Evolutionary conservation across 30 jellyfish, hydroid and myxozoan genomes (phyloP).

Genomic region (Aurelia sp.): DNA sequence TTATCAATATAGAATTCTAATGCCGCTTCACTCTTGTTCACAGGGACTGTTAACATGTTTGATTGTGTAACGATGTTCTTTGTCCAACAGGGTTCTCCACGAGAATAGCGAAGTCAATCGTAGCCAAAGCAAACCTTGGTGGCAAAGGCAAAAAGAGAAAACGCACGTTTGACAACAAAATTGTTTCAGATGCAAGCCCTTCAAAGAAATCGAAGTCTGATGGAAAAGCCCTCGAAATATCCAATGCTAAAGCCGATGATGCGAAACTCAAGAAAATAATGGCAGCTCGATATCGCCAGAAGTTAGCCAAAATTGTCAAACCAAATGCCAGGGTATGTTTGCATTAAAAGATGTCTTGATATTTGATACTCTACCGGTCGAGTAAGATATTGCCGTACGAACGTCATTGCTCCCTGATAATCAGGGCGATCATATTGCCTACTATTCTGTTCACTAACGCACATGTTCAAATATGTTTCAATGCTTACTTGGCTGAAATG

Average conservation of each 20-base stretch:
- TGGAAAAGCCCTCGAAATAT: background rate
- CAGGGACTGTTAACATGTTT: background rate
- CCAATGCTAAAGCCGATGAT: slow-evolving; percentile 10
- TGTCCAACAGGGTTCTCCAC: slow-evolving; percentile 19
- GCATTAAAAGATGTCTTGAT: no score
- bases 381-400: no score
- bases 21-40: no score
- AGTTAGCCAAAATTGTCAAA: background rate
- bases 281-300: slow-evolving; percentile 55
- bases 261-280: slow-evolving; percentile 33
- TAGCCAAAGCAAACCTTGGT: slow-evolving; percentile 43
- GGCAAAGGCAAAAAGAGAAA: slow-evolving; percentile 59
- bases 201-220: slow-evolving; percentile 24
- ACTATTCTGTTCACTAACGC: no score
- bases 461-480: no score
- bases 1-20: no score
- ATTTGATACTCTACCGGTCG: no score
- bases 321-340: no score
- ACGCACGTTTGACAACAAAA: slow-evolving; percentile 49
- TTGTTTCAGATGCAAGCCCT: slow-evolving; percentile 29
- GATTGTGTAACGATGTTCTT: background rate
- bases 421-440: no score
- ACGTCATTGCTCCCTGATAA: no score
- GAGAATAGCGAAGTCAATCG: slow-evolving; percentile 19
- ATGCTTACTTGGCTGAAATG: no score